phyloP scores from a whole-genome alignment of 2,888 invertebrate genomes.

The Neoitamus cyanurus region DNA sequence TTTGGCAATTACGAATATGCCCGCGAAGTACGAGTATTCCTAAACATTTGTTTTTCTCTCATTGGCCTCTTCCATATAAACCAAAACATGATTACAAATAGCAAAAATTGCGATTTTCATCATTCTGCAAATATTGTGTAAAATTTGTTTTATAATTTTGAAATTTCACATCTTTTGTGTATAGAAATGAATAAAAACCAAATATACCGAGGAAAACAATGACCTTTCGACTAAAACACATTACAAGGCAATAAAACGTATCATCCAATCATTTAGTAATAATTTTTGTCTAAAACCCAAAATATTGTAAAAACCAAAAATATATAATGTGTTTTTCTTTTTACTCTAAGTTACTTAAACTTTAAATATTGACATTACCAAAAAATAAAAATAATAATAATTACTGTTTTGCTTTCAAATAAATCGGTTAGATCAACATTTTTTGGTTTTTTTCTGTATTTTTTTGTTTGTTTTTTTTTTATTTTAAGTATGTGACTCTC shows the following conservation, averaged over 20 bases:
- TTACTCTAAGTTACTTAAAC: slow-evolving; percentile 6
- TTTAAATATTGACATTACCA: slow-evolving; percentile 10
- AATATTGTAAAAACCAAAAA: slow-evolving; percentile 23
- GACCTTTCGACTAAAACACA: slow-evolving; percentile 27
- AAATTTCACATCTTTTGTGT: not conserved
- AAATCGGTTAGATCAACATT: slow-evolving; percentile 54
- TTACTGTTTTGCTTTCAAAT: slow-evolving; percentile 28
- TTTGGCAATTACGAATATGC: not conserved
- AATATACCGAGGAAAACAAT: slow-evolving; percentile 15
- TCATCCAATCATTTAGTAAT: not conserved
- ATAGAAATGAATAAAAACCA: slow-evolving; percentile 2
- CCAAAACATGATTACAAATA: not conserved
- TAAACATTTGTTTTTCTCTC: too few species aligned
- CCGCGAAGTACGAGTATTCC: too few species aligned
- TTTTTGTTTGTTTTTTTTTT: slow-evolving; percentile 54
- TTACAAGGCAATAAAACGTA: slow-evolving; percentile 15
- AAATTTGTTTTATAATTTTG: not conserved
- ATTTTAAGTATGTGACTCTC: slow-evolving; percentile 68
- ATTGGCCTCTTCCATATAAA: not conserved
- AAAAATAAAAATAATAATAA: slow-evolving; percentile 14
- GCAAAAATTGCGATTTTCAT: not conserved
- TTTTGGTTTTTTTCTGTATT: slow-evolving; percentile 53
- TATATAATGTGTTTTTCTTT: slow-evolving; percentile 13
- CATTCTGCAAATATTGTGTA: slow-evolving; percentile 30
- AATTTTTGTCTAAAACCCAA: not conserved